Conservation (phyloP, 2,797 vertebrate genomes). For the Knipowitschia caucasica region DNA sequence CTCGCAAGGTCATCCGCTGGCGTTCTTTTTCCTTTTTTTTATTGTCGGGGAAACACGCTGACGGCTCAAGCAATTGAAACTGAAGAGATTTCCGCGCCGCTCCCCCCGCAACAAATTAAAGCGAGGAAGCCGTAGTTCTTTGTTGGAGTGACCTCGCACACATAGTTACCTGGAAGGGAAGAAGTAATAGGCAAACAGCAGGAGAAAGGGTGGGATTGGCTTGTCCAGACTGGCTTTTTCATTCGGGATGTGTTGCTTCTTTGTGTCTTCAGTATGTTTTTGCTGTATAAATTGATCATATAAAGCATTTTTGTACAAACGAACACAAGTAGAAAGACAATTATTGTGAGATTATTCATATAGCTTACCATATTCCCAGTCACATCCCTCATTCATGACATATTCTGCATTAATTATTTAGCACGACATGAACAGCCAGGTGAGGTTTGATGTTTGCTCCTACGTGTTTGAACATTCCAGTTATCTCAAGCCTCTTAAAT, state of each 20-base stretch:
- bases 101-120: slow-evolving; percentile 62
- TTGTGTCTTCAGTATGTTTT: too few relatives aligned
- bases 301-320: not conserved
- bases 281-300: not conserved
- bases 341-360: too few relatives aligned
- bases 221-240: slow-evolving; percentile 20
- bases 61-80: slow-evolving; percentile 57
- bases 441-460: too few relatives aligned
- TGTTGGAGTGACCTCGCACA: slow-evolving; percentile 52
- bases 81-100: slow-evolving; percentile 60
- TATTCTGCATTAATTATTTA: too few relatives aligned
- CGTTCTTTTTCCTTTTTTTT: slow-evolving; percentile 26
- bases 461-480: too few relatives aligned
- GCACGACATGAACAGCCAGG: too few relatives aligned
- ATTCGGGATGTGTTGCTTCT: slow-evolving; percentile 21
- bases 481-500: too few relatives aligned
- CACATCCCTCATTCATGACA: too few relatives aligned
- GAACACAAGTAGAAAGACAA: too few relatives aligned
- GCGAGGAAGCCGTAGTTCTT: slow-evolving; percentile 47
- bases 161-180: slow-evolving; percentile 52
- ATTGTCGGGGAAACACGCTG: slow-evolving; percentile 60
- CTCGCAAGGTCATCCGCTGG: slow-evolving; percentile 62
- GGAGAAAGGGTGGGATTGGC: not conserved
- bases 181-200: not conserved
- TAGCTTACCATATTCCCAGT: too few relatives aligned